A percentile compares a stretch with the other conserved stretches of the same genome.
These are phyloP conservation scores for Microcebus ravelobensis DNA, from an alignment of 2,113 vertebrate genomes.

Conservation along the genomic window DNA sequence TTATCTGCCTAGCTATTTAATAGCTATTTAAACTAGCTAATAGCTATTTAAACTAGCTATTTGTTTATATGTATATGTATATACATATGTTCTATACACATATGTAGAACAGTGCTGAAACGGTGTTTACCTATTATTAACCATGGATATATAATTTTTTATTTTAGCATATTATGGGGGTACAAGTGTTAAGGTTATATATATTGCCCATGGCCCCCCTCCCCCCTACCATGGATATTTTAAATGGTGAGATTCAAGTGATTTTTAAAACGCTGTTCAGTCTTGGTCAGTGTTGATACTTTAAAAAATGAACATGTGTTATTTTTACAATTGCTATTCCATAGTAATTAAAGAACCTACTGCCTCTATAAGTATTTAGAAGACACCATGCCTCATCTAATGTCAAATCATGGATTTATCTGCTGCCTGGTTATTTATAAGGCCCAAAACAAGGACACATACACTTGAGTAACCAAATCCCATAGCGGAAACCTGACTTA, in stretches of 20 bases:
- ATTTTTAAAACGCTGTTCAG: not conserved
- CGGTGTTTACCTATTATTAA: not conserved
- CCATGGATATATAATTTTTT: not conserved
- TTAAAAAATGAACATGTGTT: not conserved
- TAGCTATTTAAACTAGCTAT: not conserved
- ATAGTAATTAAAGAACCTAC: not conserved
- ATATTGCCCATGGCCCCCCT: too few species aligned
- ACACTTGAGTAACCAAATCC: not conserved
- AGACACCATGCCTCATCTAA: not conserved
- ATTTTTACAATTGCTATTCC: not conserved
- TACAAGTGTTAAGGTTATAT: too few species aligned
- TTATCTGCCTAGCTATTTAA: not conserved
- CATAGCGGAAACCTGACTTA: not conserved
- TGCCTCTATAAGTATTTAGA: not conserved
- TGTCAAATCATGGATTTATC: not conserved
- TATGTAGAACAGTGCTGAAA: not conserved
- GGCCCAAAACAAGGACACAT: not conserved
- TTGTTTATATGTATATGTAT: not conserved
- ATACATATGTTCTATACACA: too few species aligned
- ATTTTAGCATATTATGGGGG: too few species aligned
- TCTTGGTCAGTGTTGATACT: not conserved
- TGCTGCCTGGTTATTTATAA: not conserved
- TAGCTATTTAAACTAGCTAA: not conserved
- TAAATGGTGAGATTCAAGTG: not conserved
- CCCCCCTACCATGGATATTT: not conserved